Evolutionary conservation across 1,140 invertebrate genomes (phyloP).

Genomic region (Bombus impatiens): DNA sequence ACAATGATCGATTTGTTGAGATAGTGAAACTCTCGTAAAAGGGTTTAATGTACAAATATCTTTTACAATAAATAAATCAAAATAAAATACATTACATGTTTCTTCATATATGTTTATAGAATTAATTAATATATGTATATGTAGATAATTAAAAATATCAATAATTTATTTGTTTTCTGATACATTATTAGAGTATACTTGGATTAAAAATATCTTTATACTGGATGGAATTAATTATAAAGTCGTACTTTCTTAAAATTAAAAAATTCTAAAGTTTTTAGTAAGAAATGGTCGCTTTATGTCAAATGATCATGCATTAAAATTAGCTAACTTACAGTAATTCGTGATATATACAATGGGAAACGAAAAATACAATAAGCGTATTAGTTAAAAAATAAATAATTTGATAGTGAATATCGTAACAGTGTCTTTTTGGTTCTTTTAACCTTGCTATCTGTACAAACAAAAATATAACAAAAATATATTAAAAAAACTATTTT

Average conservation of each 20-base stretch:
- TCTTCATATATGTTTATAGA: neutral
- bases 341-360: constrained; percentile 57
- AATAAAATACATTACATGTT: neutral
- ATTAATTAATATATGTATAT: too few relatives aligned
- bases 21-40: constrained; percentile 77
- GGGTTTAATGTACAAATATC: neutral
- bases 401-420: neutral
- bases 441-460: neutral
- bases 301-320: neutral
- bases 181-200: constrained; percentile 6
- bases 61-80: neutral
- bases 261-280: neutral
- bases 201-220: constrained; percentile 14
- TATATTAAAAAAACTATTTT: neutral
- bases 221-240: constrained; percentile 25
- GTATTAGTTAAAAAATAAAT: constrained; percentile 19
- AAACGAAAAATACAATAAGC: neutral
- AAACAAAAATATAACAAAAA: constrained; percentile 7
- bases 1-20: constrained; percentile 84
- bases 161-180: constrained; percentile 15
- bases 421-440: neutral
- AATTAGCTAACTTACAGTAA: constrained; percentile 28
- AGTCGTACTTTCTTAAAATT: neutral
- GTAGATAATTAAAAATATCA: constrained; percentile 38
- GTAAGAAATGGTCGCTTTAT: neutral